Evolutionary conservation across 2,888 invertebrate species (phyloP), one percentile per base, ranked within the genome.

Genomic region (Drosophila incognita): DNA sequence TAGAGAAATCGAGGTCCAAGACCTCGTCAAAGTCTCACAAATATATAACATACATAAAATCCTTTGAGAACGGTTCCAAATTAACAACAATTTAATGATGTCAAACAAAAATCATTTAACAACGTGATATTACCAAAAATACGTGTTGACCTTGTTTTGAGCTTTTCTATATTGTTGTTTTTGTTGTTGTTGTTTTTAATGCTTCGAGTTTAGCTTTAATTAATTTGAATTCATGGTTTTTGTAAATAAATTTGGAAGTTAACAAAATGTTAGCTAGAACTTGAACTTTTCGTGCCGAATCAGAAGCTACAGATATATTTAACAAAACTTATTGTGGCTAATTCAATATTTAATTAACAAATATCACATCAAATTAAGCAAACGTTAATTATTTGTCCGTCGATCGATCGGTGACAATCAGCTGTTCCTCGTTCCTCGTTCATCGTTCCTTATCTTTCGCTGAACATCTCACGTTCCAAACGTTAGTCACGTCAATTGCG

Each of bases 401-500:
- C 74, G 64, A 74, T 79, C 54, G 64, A 69, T 69, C 38, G 67
- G 33, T 57, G 67, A 27, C 54, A 27, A 62, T 36, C 73, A 73
- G 51, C 56, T 62, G 62, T 42, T 29, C 24, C 1, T 65, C 13
- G 27, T 64, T 64, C 49, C 33, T 65, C 27, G 24, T 65, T 65
- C 21, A 36, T 35, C 65, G 49, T 24, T 33, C 8, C 48, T 10
- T 33, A 2, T 27, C 35, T 33, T 35, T 27, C 49, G 35, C 33
- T 62, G 4, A 33, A 42, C 31, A 24, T 49, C 42, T 42, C 72
- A 61, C 46, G 61, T 51, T 58, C 40, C 49, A 38, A 40, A 24
- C 61, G 49, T 46, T 51, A 83, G 77, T 88, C 89, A 83, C 89
- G 89, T 83, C 81, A 83, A 77, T 69, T 63, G 86, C 68, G 77